Percentiles rank a stretch among this genome's conserved stretches.
Evolutionary conservation across 2,113 vertebrate genomes (phyloP).

Genomic region (Myiopsitta monachus): DNA sequence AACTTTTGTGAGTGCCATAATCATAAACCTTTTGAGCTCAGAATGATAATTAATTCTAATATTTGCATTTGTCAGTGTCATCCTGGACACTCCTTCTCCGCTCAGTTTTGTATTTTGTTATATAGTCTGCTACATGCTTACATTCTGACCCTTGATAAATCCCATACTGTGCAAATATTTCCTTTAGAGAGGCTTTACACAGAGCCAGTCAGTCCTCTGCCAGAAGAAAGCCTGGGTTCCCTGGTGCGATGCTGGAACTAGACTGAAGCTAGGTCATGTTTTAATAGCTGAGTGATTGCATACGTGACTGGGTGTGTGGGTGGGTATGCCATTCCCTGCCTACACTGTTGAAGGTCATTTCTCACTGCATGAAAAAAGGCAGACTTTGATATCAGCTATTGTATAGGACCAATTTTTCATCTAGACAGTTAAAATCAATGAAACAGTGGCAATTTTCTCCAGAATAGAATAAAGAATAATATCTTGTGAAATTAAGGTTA

Average conservation of each 20-base stretch:
- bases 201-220: neutral
- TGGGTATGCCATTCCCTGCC: neutral
- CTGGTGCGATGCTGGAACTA: neutral
- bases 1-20: neutral
- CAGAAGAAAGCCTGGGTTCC: neutral
- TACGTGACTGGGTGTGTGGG: neutral
- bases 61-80: neutral
- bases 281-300: neutral
- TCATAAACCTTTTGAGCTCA: neutral
- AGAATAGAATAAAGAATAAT: neutral
- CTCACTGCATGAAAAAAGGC: neutral
- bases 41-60: neutral
- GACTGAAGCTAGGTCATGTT: neutral
- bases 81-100: neutral
- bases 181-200: neutral
- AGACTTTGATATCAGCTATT: neutral
- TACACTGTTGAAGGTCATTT: neutral
- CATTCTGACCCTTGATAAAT: neutral
- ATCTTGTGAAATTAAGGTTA: neutral
- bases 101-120: neutral
- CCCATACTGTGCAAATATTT: neutral
- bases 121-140: accelerated
- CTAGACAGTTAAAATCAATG: neutral
- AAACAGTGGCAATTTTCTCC: neutral
- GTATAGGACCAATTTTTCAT: neutral